These are phyloP conservation scores for Busseola fusca DNA, from an alignment of 2,888 invertebrate genomes.

Conservation along the genomic window DNA sequence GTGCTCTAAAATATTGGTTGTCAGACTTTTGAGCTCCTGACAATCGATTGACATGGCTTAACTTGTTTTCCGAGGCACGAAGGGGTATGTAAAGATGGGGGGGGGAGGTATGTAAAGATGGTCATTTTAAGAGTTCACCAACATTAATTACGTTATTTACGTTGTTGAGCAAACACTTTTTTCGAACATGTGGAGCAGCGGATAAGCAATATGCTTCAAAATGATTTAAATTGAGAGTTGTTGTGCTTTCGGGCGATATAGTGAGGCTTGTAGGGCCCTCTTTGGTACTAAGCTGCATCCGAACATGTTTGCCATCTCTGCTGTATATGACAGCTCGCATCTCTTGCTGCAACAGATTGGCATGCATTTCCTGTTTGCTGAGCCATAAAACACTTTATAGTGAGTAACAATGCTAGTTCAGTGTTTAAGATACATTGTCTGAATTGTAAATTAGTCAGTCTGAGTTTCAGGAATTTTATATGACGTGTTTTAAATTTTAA, in stretches of 20 bases:
- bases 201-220: too few species aligned
- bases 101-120: too few species aligned
- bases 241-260: background rate
- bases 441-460: background rate
- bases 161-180: too few species aligned
- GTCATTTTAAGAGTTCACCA: too few species aligned
- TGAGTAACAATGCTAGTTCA: slow-evolving; percentile 10
- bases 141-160: too few species aligned
- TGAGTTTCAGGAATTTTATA: background rate
- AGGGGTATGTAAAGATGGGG: too few species aligned
- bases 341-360: slow-evolving; percentile 48
- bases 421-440: slow-evolving; percentile 15
- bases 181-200: too few species aligned
- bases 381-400: slow-evolving; percentile 31
- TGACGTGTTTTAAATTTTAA: slow-evolving; percentile 1
- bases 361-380: slow-evolving; percentile 56
- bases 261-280: background rate
- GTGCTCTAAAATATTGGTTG: background rate
- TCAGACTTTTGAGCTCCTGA: too few species aligned
- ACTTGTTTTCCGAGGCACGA: too few species aligned
- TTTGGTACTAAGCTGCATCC: background rate
- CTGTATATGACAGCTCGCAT: slow-evolving; percentile 33
- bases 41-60: too few species aligned
- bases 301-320: slow-evolving; percentile 35
- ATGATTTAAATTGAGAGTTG: too few species aligned